These are phyloP conservation scores for Calliphora vomitoria DNA, from an alignment of 2,888 invertebrate species.

Conservation along the genomic window DNA sequence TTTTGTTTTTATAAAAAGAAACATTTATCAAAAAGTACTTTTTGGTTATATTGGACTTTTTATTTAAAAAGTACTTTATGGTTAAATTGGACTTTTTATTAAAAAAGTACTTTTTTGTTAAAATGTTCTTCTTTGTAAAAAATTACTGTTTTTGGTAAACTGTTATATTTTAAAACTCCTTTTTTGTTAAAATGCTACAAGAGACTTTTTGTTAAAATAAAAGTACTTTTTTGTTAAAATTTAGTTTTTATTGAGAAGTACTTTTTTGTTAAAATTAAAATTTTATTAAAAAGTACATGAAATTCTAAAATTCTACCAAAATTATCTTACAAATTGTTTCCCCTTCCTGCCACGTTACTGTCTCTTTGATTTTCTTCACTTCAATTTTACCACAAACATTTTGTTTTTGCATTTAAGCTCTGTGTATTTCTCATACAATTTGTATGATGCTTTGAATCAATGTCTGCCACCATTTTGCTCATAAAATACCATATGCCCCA, in stretches of 20 bases:
- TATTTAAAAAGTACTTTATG: not conserved
- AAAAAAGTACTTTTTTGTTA: not conserved
- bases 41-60: not conserved
- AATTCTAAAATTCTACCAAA: no score
- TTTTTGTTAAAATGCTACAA: not conserved
- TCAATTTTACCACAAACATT: constrained; percentile 23
- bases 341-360: constrained; percentile 16
- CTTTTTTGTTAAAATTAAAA: not conserved
- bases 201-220: no score
- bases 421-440: constrained; percentile 9
- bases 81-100: no score
- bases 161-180: no score
- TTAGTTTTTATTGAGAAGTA: not conserved
- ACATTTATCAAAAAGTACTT: not conserved
- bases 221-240: not conserved
- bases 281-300: not conserved
- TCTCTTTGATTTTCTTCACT: constrained; percentile 29
- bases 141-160: no score
- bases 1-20: no score
- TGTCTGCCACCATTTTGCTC: constrained; percentile 66
- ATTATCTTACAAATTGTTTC: no score
- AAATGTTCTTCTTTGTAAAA: no score
- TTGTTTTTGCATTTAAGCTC: constrained; percentile 36
- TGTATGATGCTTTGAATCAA: constrained; percentile 32
- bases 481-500: constrained; percentile 65